phyloP scores from a whole-genome alignment of 2,888 invertebrate genomes.

The Drosophila mimetica region DNA sequence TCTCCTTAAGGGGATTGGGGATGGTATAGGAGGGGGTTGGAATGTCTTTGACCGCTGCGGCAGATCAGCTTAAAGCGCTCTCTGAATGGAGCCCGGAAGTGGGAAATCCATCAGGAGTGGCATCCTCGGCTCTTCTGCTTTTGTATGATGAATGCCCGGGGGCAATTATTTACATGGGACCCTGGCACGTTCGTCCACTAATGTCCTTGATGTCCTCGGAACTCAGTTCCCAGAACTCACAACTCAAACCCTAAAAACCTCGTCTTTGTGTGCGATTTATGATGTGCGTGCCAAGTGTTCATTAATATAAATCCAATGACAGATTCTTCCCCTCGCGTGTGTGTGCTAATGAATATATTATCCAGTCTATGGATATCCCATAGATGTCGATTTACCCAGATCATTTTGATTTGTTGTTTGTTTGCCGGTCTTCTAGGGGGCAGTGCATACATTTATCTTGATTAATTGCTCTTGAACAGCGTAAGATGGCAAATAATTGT shows the following conservation, averaged over 20 bases:
- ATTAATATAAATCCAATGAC: slow-evolving; percentile 78
- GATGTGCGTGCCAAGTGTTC: slow-evolving; percentile 78
- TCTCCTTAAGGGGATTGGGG: not conserved
- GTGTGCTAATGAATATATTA: slow-evolving; percentile 71
- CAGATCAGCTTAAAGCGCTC: slow-evolving; percentile 44
- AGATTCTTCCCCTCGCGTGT: slow-evolving; percentile 41
- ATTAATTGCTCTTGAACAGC: slow-evolving; percentile 63
- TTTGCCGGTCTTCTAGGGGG: slow-evolving; percentile 19
- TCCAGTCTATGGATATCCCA: slow-evolving; percentile 55
- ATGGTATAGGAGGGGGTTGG: slow-evolving; percentile 1
- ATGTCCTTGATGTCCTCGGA: slow-evolving; percentile 48
- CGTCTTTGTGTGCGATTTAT: slow-evolving; percentile 67
- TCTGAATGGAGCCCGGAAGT: slow-evolving; percentile 51
- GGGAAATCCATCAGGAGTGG: slow-evolving; percentile 48
- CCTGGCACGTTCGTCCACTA: slow-evolving; percentile 62
- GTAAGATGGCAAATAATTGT: slow-evolving; percentile 72
- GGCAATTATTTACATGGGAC: slow-evolving; percentile 72
- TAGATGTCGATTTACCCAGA: slow-evolving; percentile 52
- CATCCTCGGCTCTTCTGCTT: slow-evolving; percentile 30
- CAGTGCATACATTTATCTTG: slow-evolving; percentile 55
- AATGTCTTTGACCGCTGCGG: slow-evolving; percentile 46
- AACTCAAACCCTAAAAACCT: not conserved
- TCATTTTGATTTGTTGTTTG: slow-evolving; percentile 36
- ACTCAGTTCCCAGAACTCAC: not conserved
- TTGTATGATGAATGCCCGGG: slow-evolving; percentile 66